Conservation (phyloP, 2,113 vertebrate species). For the Mirza zaza region DNA sequence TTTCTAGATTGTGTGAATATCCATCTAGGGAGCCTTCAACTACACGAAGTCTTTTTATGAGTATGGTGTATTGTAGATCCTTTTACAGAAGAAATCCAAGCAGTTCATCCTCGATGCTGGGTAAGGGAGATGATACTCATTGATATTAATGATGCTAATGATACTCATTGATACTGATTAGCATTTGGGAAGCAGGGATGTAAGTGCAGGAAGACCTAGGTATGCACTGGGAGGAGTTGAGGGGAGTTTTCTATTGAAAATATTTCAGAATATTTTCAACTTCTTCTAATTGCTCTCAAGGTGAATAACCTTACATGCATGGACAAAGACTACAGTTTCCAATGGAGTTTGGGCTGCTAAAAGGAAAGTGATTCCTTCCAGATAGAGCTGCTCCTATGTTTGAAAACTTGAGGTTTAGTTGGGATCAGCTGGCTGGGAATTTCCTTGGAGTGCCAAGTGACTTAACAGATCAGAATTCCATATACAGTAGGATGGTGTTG, state of each 20-base stretch:
- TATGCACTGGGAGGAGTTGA: neutral
- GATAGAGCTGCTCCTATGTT: neutral
- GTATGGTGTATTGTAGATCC: neutral
- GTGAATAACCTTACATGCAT: neutral
- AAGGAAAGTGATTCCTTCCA: neutral
- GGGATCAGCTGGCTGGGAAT: neutral
- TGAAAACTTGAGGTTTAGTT: neutral
- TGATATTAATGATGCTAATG: no score
- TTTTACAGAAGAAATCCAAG: neutral
- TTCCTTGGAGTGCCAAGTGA: neutral
- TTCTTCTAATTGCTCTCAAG: neutral
- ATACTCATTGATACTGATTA: neutral
- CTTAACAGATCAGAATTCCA: neutral
- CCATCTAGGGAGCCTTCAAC: neutral
- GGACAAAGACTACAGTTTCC: neutral
- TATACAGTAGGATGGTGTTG: neutral
- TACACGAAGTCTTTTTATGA: neutral
- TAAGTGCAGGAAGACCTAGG: neutral
- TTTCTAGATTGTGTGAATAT: neutral
- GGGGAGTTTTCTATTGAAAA: neutral
- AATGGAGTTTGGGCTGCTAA: neutral
- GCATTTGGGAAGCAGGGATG: neutral
- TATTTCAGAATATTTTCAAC: neutral
- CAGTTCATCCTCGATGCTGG: neutral
- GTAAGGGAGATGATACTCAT: neutral